Evolutionary conservation across 2,888 invertebrate genomes (phyloP).

Genomic region (Bombylius major): DNA sequence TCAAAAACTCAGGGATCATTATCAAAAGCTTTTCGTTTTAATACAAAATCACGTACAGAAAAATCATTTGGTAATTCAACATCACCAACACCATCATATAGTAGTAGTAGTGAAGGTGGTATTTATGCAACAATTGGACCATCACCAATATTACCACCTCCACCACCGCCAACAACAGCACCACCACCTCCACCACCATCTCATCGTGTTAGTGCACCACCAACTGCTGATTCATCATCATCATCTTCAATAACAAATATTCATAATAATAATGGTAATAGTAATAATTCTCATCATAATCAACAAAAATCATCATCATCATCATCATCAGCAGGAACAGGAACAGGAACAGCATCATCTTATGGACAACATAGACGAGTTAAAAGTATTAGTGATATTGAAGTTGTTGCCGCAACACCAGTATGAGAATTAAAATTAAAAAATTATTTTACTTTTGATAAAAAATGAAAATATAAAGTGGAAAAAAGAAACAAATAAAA

Average conservation of each 20-base stretch:
- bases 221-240: conserved; percentile 15
- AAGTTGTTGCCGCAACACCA: conserved; percentile 23
- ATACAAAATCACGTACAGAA: conserved; percentile 32
- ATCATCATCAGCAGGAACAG: neutral
- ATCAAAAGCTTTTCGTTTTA: conserved; percentile 37
- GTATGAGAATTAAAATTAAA: conserved; percentile 7
- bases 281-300: conserved; percentile 12
- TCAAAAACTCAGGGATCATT: conserved; percentile 29
- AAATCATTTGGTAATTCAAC: conserved; percentile 36
- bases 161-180: conserved; percentile 31
- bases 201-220: conserved; percentile 34
- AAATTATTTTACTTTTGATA: too few species aligned
- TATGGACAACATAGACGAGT: conserved; percentile 34
- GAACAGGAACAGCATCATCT: conserved; percentile 23
- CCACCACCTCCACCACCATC: conserved; percentile 32
- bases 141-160: conserved; percentile 16
- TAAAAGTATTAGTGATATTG: conserved; percentile 36
- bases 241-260: conserved; percentile 17
- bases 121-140: conserved; percentile 36
- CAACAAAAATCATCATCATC: too few species aligned
- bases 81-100: conserved; percentile 38
- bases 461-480: too few species aligned
- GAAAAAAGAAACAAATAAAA: too few species aligned
- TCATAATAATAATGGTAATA: neutral
- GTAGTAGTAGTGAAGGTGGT: conserved; percentile 35